Conservation (phyloP, 1,140 invertebrate species). For the Drepana arcuata region DNA sequence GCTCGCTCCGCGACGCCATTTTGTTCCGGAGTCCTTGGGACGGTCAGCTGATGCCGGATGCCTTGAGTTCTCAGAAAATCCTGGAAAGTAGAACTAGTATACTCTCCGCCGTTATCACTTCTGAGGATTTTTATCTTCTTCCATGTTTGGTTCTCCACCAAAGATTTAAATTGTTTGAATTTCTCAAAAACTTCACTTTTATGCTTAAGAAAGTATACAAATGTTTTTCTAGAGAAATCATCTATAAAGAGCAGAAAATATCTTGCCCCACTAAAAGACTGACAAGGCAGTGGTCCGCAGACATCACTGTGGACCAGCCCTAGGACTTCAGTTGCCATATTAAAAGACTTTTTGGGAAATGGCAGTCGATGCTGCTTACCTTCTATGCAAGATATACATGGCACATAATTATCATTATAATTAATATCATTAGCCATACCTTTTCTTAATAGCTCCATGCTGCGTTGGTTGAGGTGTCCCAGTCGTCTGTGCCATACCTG, state of each 20-base stretch:
- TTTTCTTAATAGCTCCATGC: too few species aligned
- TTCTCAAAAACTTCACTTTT: slow-evolving; percentile 8
- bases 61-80: slow-evolving; percentile 1
- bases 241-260: slow-evolving; percentile 18
- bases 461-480: too few species aligned
- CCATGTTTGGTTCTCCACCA: neutral
- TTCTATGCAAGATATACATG: too few species aligned
- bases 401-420: too few species aligned
- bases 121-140: neutral
- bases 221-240: slow-evolving; percentile 6
- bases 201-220: slow-evolving; percentile 12
- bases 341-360: too few species aligned
- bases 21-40: slow-evolving; percentile 4
- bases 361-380: too few species aligned
- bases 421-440: too few species aligned
- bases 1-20: slow-evolving; percentile 10
- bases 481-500: too few species aligned
- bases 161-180: slow-evolving; percentile 12
- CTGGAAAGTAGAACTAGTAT: slow-evolving; percentile 1
- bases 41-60: slow-evolving; percentile 6
- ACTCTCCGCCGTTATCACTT: slow-evolving; percentile 8
- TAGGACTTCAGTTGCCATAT: too few species aligned
- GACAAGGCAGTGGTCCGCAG: slow-evolving; percentile 7
- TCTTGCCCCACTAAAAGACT: slow-evolving; percentile 8
- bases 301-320: slow-evolving; percentile 23